phyloP scores from a whole-genome alignment of 1,140 invertebrate species.

The Melanaphis sacchari region DNA sequence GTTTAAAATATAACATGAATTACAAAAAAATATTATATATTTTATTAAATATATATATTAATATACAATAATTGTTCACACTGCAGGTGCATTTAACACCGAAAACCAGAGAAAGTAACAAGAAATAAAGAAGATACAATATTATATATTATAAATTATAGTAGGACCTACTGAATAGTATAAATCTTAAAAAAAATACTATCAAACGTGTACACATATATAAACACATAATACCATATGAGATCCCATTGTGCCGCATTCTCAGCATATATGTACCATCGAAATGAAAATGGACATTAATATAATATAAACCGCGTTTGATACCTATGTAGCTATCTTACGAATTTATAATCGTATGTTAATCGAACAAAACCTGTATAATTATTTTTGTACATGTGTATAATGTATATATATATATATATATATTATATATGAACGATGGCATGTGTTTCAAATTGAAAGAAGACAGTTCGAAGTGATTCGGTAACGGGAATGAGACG shows the following conservation, averaged over 20 bases:
- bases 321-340: background rate
- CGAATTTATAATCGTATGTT: slow-evolving; percentile 6
- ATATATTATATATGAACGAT: background rate
- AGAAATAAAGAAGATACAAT: slow-evolving; percentile 2
- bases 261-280: background rate
- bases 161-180: background rate
- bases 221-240: background rate
- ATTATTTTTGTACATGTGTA: background rate
- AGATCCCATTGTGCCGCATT: background rate
- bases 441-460: background rate
- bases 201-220: background rate
- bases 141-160: background rate
- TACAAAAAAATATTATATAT: background rate
- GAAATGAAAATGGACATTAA: background rate
- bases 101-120: background rate
- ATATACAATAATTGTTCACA: background rate
- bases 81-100: background rate
- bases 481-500: background rate
- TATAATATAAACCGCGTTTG: background rate
- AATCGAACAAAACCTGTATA: slow-evolving; percentile 5
- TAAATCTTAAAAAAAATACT: background rate
- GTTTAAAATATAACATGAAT: background rate
- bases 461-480: background rate
- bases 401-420: no score
- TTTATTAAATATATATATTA: no score